Percentiles rank a stretch among this genome's conserved stretches.
Conservation (phyloP, 23 tunicate species). For the Halocynthia roretzi region DNA sequence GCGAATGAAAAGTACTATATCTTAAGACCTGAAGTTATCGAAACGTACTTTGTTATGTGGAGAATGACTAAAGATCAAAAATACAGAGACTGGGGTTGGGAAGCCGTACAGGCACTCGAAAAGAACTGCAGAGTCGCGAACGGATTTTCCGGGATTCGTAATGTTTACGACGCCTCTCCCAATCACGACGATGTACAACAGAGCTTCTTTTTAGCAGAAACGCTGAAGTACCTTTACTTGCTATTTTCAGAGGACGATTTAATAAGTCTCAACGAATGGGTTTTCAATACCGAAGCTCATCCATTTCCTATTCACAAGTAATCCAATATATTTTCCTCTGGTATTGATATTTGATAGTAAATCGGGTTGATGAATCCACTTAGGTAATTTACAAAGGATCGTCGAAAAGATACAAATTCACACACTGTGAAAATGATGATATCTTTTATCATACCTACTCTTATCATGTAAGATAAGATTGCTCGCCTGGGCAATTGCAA, state of each 20-base stretch:
- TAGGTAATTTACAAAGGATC: too few species aligned
- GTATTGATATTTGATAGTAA: too few species aligned
- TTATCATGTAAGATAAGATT: too few species aligned
- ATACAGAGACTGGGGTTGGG: constrained; percentile 97
- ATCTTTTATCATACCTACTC: too few species aligned
- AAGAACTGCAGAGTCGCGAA: constrained; percentile 60
- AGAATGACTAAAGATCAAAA: constrained; percentile 83
- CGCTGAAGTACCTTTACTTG: constrained; percentile 80
- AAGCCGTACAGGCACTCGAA: constrained; percentile 61
- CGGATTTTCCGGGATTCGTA: constrained; percentile 82
- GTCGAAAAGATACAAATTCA: too few species aligned
- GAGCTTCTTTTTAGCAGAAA: constrained; percentile 91
- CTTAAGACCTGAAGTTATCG: constrained; percentile 90
- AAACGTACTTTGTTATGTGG: constrained; percentile 92
- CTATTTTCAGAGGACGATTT: constrained; percentile 94
- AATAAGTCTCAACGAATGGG: constrained; percentile 71
- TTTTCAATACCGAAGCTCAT: constrained; percentile 97
- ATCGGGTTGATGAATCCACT: too few species aligned
- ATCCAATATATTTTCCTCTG: neutral
- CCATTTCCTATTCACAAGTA: constrained; percentile 48
- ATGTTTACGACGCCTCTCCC: constrained; percentile 64
- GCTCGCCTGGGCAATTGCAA: too few species aligned
- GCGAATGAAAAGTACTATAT: constrained; percentile 83
- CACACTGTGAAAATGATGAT: too few species aligned
- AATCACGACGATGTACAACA: constrained; percentile 89